Percentiles rank a stretch among this genome's conserved stretches.
These are phyloP conservation scores for Thaleichthys pacificus DNA, from an alignment of 2,797 vertebrate species.

Conservation along the genomic window DNA sequence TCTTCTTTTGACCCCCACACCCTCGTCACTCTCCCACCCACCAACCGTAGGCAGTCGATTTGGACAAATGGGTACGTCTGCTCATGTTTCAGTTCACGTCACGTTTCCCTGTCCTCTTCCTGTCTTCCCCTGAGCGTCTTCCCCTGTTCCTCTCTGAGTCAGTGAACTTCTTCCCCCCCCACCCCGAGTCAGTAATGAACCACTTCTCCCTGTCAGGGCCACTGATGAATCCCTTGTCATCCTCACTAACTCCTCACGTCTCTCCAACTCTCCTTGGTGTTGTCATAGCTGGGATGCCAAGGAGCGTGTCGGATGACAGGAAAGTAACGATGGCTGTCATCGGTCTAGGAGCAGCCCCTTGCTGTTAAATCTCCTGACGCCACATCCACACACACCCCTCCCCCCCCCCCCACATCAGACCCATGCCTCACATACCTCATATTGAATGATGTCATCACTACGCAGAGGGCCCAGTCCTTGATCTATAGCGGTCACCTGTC, in stretches of 20 bases:
- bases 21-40: conserved; percentile 28
- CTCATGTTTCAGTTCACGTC: conserved; percentile 8
- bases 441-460: neutral
- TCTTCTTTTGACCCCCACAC: conserved; percentile 24
- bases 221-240: too few species aligned
- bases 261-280: conserved; percentile 2
- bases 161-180: too few species aligned
- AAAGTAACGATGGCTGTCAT: neutral
- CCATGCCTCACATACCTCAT: neutral
- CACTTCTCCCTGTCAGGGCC: neutral
- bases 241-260: neutral
- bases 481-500: too few species aligned
- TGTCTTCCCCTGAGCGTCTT: neutral
- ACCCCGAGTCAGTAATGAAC: too few species aligned
- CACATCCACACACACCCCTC: neutral
- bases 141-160: conserved; percentile 1
- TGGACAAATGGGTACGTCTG: conserved; percentile 81
- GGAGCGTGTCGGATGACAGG: conserved; percentile 7
- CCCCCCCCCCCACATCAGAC: neutral
- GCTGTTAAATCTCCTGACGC: neutral
- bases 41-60: conserved; percentile 69
- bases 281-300: conserved; percentile 17
- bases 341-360: neutral
- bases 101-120: neutral
- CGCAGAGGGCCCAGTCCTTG: neutral